A percentile compares a stretch with the other conserved stretches of the same genome.
phyloP scores from a whole-genome alignment of 2,113 vertebrate genomes.

The Gobius niger region DNA sequence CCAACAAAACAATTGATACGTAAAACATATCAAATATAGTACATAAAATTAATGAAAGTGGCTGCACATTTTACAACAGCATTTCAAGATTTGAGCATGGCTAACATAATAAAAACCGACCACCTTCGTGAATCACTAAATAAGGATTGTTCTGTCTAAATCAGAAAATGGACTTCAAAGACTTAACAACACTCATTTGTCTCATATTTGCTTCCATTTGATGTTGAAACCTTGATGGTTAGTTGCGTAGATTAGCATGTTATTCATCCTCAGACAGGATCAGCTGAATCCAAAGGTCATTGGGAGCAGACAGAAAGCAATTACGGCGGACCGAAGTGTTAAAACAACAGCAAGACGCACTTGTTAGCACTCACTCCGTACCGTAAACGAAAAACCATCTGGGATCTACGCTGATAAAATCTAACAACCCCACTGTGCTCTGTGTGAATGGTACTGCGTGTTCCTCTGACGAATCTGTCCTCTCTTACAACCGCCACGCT shows the following conservation, averaged over 20 bases:
- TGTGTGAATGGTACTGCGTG: not conserved
- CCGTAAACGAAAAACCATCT: slow-evolving; percentile 11
- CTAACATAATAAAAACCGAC: not conserved
- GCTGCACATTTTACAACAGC: not conserved
- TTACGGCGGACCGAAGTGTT: slow-evolving; percentile 6
- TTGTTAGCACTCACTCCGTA: slow-evolving; percentile 5
- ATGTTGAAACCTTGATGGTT: not conserved
- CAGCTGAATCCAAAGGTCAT: not conserved
- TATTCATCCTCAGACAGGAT: not conserved
- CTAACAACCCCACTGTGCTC: slow-evolving; percentile 10
- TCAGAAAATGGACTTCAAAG: not conserved
- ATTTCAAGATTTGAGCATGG: not conserved
- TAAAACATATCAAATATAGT: too few relatives aligned
- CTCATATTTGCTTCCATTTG: not conserved
- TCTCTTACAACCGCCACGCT: not conserved
- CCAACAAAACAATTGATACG: too few relatives aligned
- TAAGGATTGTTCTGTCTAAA: not conserved
- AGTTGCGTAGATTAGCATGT: not conserved
- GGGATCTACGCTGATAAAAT: slow-evolving; percentile 28
- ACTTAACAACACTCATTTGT: not conserved
- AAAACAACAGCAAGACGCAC: slow-evolving; percentile 17
- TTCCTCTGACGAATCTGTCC: not conserved
- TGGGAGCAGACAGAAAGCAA: not conserved
- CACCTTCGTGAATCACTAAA: not conserved
- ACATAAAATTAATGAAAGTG: not conserved